A percentile compares a stretch with the other conserved stretches of the same genome.
Conservation (phyloP, 2,113 vertebrate genomes). For the Hippotragus niger region DNA sequence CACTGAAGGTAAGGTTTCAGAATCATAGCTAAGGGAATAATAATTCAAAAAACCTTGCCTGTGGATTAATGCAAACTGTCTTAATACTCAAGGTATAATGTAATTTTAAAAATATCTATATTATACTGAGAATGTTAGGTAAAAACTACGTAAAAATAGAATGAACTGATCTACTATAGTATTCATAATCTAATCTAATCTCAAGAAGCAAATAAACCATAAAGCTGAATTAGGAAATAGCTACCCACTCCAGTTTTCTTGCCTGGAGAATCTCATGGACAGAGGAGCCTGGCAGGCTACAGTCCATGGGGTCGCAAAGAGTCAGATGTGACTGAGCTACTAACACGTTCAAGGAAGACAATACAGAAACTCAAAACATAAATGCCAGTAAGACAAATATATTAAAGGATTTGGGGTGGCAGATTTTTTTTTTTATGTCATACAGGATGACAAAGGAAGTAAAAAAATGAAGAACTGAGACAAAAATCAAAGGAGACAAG, state of each 20-base stretch:
- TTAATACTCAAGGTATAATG: background rate
- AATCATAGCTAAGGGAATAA: background rate
- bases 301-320: background rate
- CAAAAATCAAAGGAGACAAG: constrained; percentile 39
- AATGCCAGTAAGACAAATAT: constrained; percentile 32
- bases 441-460: background rate
- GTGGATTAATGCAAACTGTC: background rate
- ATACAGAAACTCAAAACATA: background rate
- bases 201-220: background rate
- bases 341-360: background rate
- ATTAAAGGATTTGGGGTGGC: background rate
- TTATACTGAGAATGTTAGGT: background rate
- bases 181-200: background rate
- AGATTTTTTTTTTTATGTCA: background rate
- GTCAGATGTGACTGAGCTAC: background rate
- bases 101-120: background rate
- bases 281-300: background rate
- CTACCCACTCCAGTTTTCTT: background rate
- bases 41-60: background rate
- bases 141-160: background rate
- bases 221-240: background rate
- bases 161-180: background rate
- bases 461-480: background rate
- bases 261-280: background rate
- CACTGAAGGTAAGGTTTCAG: background rate